Conservation (phyloP, 1,140 invertebrate species). For the Macrobrachium rosenbergii region DNA sequence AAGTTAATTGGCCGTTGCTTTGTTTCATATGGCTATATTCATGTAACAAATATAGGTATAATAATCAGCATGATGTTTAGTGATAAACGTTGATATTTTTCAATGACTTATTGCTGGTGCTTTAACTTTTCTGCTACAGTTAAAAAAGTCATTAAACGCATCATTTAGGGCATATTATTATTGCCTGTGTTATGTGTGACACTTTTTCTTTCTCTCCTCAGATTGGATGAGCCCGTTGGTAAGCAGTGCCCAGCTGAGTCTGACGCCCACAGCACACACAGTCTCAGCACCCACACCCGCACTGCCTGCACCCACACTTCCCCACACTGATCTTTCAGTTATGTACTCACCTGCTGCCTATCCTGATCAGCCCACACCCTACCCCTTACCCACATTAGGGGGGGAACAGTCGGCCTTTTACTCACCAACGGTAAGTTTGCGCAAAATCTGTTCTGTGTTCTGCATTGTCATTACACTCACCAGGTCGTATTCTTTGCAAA, state of each 20-base stretch:
- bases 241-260: slow-evolving; percentile 60
- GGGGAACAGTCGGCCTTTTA: slow-evolving; percentile 72
- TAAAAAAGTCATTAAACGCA: too few species aligned
- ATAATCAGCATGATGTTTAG: too few species aligned
- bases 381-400: slow-evolving; percentile 65
- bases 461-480: too few species aligned
- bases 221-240: slow-evolving; percentile 64
- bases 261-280: slow-evolving; percentile 60
- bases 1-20: too few species aligned
- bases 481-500: too few species aligned
- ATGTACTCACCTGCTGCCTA: slow-evolving; percentile 66
- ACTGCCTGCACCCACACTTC: slow-evolving; percentile 53
- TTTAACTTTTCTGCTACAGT: too few species aligned
- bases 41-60: too few species aligned
- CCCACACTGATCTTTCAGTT: slow-evolving; percentile 59
- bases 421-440: slow-evolving; percentile 71
- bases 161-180: neutral
- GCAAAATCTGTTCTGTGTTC: neutral
- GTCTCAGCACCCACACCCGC: slow-evolving; percentile 42
- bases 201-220: neutral
- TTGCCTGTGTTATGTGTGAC: neutral
- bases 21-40: too few species aligned
- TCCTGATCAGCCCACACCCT: slow-evolving; percentile 62
- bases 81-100: too few species aligned
- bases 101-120: too few species aligned